Evolutionary conservation across 2,797 vertebrate genomes (phyloP), one percentile per base, ranked within the genome.

Genomic region (Necrosyrtes monachus): DNA sequence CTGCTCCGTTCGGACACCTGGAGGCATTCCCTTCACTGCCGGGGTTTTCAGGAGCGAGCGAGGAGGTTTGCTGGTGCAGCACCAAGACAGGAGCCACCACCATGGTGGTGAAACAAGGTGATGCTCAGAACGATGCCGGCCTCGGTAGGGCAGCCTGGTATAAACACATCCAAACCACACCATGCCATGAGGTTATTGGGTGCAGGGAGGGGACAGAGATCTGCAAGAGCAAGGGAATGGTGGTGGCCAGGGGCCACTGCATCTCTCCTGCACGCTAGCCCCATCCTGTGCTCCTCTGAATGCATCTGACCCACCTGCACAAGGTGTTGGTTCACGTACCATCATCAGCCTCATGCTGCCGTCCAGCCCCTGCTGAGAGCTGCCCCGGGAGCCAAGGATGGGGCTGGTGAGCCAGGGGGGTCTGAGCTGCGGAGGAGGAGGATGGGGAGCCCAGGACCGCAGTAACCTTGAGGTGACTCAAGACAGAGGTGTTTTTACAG

Each of bases 21-120:
- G 15, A 69, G 59, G 73, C 59, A 45, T 60, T 75, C 75, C 70
- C 54, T 57, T 53, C 0, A 11, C 45, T 12, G 10, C 4, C 1
- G 0, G 31, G 15, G 10, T 43, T 76, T n/a, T 10, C 20, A 37
- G 45, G 62, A 63, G 23, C 0, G 4, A 63, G 35, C 0, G 5
- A 78, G 37, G n/a, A 59, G 19, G 3, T 63, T 45, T 51, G 8
- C 12, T 65, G 81, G 17, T 13, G n/a, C 62, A 70, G 46, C 48
- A 39, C 41, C 0, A 1, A 63, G 39, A 13, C 0, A 0, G 74
- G 7, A 67, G 18, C 31, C 28, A 33, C 37, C 54, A 18, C 50
- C 0, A 0, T 0, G 17, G 23, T 5, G 41, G 41, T 33, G 19
- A 57, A 37, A 28, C 8, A 13, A 37, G n/a, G 70, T 2, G 37